Conservation (phyloP, 2,113 vertebrate genomes). For the Pungitius pungitius region DNA sequence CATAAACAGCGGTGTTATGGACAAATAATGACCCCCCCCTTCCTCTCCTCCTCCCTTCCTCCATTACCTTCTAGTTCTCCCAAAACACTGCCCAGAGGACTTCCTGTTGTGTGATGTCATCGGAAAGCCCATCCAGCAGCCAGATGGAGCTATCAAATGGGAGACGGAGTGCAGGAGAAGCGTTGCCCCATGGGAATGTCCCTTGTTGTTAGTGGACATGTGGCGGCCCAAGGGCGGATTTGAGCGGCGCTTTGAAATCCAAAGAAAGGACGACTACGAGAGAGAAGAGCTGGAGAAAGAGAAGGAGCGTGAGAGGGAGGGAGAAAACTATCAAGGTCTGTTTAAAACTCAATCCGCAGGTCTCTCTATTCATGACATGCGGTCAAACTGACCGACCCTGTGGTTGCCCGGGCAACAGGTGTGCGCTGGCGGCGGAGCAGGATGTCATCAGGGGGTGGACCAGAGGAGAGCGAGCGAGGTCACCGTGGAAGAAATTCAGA, state of each 20-base stretch:
- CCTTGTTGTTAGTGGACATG: conserved; percentile 90
- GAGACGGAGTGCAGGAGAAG: conserved; percentile 87
- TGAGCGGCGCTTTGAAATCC: conserved; percentile 91
- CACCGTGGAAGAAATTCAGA: conserved; percentile 85
- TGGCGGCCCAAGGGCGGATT: conserved; percentile 92
- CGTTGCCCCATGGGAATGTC: conserved; percentile 87
- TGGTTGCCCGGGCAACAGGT: conserved; percentile 65
- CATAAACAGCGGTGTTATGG: conserved; percentile 53
- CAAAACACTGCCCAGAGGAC: conserved; percentile 82
- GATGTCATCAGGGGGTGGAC: conserved; percentile 84
- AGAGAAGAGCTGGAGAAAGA: conserved; percentile 81
- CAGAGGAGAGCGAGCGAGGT: conserved; percentile 77
- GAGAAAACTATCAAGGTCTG: conserved; percentile 77
- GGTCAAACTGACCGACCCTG: conserved; percentile 1
- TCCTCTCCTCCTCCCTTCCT: conserved; percentile 36
- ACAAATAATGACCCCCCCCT: conserved; percentile 47
- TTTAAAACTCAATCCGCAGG: conserved; percentile 1
- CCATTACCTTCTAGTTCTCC: conserved; percentile 76
- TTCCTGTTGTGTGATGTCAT: conserved; percentile 89
- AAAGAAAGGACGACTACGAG: conserved; percentile 87
- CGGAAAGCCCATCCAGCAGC: conserved; percentile 81
- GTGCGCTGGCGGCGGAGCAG: conserved; percentile 85
- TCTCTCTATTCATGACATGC: background rate
- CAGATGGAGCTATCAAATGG: conserved; percentile 82
- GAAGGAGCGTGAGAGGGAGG: conserved; percentile 77